A percentile compares a stretch with the other conserved stretches of the same genome.
phyloP scores from a whole-genome alignment of 2,888 invertebrate genomes.

The Neria commutata region DNA sequence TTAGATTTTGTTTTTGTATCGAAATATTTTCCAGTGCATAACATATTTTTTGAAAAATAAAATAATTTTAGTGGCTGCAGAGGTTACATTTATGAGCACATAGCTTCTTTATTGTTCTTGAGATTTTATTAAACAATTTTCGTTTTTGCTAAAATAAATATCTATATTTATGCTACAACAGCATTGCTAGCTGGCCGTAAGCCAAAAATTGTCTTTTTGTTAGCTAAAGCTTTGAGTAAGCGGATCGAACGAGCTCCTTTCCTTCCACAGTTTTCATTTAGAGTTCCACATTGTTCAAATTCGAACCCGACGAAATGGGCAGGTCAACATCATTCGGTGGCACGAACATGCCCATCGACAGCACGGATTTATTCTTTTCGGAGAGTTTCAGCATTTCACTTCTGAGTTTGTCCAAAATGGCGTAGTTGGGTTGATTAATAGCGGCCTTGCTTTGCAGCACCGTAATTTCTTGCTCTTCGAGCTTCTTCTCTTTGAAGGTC shows the following conservation, averaged over 20 bases:
- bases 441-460: slow-evolving; percentile 86
- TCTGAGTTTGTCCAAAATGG: slow-evolving; percentile 83
- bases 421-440: slow-evolving; percentile 89
- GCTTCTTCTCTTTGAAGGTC: slow-evolving; percentile 89
- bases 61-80: not conserved
- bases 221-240: slow-evolving; percentile 15
- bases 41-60: too few species aligned
- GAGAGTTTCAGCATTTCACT: slow-evolving; percentile 80
- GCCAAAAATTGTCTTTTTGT: too few species aligned
- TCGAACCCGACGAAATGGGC: slow-evolving; percentile 76
- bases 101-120: not conserved
- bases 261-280: slow-evolving; percentile 54
- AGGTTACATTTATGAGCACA: not conserved
- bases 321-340: slow-evolving; percentile 68
- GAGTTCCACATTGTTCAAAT: slow-evolving; percentile 79
- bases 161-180: too few species aligned
- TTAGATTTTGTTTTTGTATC: too few species aligned
- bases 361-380: slow-evolving; percentile 68
- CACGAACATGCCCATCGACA: slow-evolving; percentile 71
- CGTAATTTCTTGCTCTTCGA: slow-evolving; percentile 91
- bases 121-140: too few species aligned
- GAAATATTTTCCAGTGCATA: too few species aligned
- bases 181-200: too few species aligned
- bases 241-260: not conserved
- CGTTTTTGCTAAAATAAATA: too few species aligned